These are phyloP conservation scores for Salpingus planirostris DNA, from an alignment of 2,888 invertebrate genomes.

Conservation along the genomic window DNA sequence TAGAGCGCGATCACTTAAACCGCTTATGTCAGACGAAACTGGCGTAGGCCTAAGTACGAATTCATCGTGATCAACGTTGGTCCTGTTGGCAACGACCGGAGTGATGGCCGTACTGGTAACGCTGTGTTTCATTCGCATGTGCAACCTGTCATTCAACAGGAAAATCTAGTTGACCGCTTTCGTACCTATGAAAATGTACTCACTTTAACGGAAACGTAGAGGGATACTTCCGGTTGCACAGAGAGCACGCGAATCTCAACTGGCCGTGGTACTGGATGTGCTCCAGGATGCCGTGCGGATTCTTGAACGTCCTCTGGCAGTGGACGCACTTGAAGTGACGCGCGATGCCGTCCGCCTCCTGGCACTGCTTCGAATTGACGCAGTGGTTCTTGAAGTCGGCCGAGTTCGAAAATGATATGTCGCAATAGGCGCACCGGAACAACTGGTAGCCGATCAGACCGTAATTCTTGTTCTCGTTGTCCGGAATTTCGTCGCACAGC, in stretches of 20 bases:
- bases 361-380: constrained; percentile 19
- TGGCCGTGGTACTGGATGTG: constrained; percentile 54
- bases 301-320: constrained; percentile 43
- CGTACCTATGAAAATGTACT: constrained; percentile 5
- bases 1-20: too few species aligned
- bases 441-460: constrained; percentile 40
- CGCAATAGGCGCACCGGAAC: constrained; percentile 47
- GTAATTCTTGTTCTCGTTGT: too few species aligned
- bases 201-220: constrained; percentile 28
- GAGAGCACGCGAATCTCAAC: constrained; percentile 49
- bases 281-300: constrained; percentile 42
- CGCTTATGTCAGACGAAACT: too few species aligned
- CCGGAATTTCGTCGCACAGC: too few species aligned
- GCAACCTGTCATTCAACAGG: too few species aligned
- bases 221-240: constrained; percentile 44
- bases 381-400: constrained; percentile 39
- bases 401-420: constrained; percentile 32
- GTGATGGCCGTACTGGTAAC: constrained; percentile 36
- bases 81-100: constrained; percentile 43
- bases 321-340: constrained; percentile 44
- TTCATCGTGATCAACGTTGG: constrained; percentile 41
- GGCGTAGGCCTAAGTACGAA: constrained; percentile 42
- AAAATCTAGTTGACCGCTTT: too few species aligned
- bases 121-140: constrained; percentile 49
- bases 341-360: constrained; percentile 6